Evolutionary conservation across 2,888 invertebrate species (phyloP).

Genomic region (Ommatoiulus sabulosus): DNA sequence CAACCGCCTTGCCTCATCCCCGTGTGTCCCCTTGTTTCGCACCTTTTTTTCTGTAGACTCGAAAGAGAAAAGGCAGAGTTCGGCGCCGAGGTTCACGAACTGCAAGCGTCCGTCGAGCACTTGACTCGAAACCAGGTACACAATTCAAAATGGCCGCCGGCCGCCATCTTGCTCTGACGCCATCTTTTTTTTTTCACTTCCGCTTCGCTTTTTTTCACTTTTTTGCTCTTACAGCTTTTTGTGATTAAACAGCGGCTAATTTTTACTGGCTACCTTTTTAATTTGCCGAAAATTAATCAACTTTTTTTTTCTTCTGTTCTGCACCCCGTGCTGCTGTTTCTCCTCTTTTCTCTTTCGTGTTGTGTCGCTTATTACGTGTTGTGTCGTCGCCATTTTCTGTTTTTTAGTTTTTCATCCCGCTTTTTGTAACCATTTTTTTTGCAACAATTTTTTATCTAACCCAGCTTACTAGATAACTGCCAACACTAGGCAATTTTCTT

Average conservation of each 20-base stretch:
- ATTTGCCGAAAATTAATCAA: constrained; percentile 33
- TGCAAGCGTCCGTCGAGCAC: constrained; percentile 67
- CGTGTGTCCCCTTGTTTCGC: constrained; percentile 40
- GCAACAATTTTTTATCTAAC: neutral
- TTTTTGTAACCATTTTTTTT: neutral
- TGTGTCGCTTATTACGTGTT: neutral
- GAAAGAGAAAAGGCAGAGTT: constrained; percentile 65
- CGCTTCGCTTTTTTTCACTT: neutral
- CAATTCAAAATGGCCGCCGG: neutral
- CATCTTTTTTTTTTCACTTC: constrained; percentile 29
- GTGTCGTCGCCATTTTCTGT: neutral
- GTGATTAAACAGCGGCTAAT: neutral
- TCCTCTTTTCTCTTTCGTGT: neutral
- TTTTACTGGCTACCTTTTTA: neutral
- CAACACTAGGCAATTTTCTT: too few species aligned
- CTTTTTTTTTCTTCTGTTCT: constrained; percentile 42
- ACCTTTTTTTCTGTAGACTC: constrained; percentile 50
- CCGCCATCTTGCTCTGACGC: neutral
- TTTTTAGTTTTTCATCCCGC: too few species aligned
- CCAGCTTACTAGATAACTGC: neutral
- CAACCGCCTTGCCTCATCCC: constrained; percentile 2
- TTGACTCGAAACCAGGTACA: constrained; percentile 60
- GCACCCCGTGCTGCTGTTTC: neutral
- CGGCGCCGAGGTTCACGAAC: constrained; percentile 67
- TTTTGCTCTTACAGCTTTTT: neutral